Conservation (phyloP, 2,113 vertebrate species). For the Hymenochirus boettgeri region DNA sequence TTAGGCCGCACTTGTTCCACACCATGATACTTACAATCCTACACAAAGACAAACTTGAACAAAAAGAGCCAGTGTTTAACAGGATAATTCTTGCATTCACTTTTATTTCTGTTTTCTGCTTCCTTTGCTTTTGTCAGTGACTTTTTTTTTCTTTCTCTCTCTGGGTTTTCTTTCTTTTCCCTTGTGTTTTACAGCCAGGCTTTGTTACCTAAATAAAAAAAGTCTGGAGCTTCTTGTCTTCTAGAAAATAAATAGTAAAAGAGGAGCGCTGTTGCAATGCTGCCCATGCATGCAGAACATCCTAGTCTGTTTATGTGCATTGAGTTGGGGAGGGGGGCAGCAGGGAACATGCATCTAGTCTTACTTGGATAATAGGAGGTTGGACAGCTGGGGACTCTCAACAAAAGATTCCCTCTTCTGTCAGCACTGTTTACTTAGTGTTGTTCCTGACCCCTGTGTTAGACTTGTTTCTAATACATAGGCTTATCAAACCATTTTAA, state of each 20-base stretch:
- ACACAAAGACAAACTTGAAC: conserved; percentile 49
- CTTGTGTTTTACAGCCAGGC: conserved; percentile 63
- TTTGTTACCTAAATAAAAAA: conserved; percentile 72
- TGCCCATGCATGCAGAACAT: conserved; percentile 76
- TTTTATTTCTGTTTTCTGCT: conserved; percentile 63
- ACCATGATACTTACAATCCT: conserved; percentile 52
- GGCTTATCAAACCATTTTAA: conserved; percentile 71
- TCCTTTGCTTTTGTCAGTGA: conserved; percentile 63
- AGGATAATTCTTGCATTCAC: conserved; percentile 72
- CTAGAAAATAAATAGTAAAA: conserved; percentile 63
- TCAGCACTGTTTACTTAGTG: conserved; percentile 83
- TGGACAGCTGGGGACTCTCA: conserved; percentile 75
- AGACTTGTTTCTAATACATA: conserved; percentile 60
- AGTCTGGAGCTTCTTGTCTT: conserved; percentile 66
- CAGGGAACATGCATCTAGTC: conserved; percentile 76
- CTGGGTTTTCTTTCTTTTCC: conserved; percentile 49
- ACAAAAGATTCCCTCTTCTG: conserved; percentile 80
- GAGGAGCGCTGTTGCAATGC: conserved; percentile 62
- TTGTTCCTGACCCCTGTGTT: conserved; percentile 67
- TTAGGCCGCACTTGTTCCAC: conserved; percentile 46
- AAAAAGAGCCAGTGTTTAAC: conserved; percentile 58
- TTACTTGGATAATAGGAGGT: conserved; percentile 74
- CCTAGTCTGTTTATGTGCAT: conserved; percentile 79
- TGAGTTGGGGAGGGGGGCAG: conserved; percentile 71
- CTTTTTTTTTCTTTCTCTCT: conserved; percentile 54